A percentile compares a stretch with the other conserved stretches of the same genome.
Conservation (phyloP, 2,888 invertebrate species). For the Meteorus colon region DNA sequence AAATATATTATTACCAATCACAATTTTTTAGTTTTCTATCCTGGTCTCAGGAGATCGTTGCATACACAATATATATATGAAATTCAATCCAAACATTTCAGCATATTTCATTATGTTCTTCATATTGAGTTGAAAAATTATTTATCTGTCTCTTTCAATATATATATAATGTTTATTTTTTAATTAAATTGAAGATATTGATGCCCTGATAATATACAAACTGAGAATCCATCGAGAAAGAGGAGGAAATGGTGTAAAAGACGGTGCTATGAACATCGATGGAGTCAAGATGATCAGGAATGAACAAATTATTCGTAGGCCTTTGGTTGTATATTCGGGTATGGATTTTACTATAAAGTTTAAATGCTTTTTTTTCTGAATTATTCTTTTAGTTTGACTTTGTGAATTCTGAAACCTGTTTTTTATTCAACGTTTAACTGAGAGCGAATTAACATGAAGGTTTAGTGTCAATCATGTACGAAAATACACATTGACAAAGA, state of each 20-base stretch:
- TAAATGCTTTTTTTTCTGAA: too few species aligned
- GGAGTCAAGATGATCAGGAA: too few species aligned
- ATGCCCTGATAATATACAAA: neutral
- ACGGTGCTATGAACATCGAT: neutral
- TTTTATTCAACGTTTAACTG: too few species aligned
- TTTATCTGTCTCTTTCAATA: neutral
- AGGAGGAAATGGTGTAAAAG: neutral
- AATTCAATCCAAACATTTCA: neutral
- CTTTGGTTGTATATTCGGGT: too few species aligned
- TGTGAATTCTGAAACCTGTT: too few species aligned
- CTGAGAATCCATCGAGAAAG: neutral
- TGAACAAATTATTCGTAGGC: neutral
- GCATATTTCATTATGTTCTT: too few species aligned
- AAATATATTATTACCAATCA: constrained; percentile 70
- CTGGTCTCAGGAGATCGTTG: constrained; percentile 48
- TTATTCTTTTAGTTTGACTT: too few species aligned
- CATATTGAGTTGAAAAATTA: too few species aligned
- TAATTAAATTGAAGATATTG: neutral
- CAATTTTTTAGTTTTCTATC: constrained; percentile 58
- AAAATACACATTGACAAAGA: constrained; percentile 4
- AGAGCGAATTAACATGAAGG: too few species aligned
- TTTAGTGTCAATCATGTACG: too few species aligned
- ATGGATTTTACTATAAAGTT: too few species aligned
- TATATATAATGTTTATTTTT: neutral
- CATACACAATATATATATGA: constrained; percentile 32